Percentiles rank a stretch among this genome's conserved stretches.
Evolutionary conservation across 2,888 invertebrate species (phyloP).

Genomic region (Hedychridium roseum): DNA sequence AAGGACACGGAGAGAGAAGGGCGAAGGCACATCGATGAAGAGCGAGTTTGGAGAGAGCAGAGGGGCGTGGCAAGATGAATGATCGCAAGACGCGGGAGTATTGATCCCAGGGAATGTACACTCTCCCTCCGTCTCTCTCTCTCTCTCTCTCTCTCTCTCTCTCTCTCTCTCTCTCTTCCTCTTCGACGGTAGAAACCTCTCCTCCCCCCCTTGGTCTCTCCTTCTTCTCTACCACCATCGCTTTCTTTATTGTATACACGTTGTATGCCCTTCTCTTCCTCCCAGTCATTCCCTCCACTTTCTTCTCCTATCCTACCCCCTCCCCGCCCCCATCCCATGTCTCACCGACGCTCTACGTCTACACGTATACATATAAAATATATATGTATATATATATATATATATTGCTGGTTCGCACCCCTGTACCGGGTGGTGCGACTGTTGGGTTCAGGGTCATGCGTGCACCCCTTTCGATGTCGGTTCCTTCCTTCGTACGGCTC

Average conservation of each 20-base stretch:
- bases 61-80: slow-evolving; percentile 65
- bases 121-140: slow-evolving; percentile 39
- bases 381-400: slow-evolving; percentile 4
- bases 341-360: too few species aligned
- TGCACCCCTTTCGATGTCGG: slow-evolving; percentile 45
- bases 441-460: slow-evolving; percentile 61
- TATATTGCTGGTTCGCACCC: slow-evolving; percentile 44
- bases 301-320: too few species aligned
- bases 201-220: too few species aligned
- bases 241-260: too few species aligned
- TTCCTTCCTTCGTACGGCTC: slow-evolving; percentile 28
- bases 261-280: slow-evolving; percentile 24
- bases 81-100: slow-evolving; percentile 64
- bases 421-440: slow-evolving; percentile 52
- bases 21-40: slow-evolving; percentile 30
- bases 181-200: slow-evolving; percentile 29
- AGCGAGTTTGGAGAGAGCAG: slow-evolving; percentile 53
- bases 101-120: slow-evolving; percentile 61
- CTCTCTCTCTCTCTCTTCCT: slow-evolving; percentile 22
- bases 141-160: slow-evolving; percentile 39
- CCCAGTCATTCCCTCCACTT: too few species aligned
- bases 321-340: too few species aligned
- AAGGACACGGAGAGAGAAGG: slow-evolving; percentile 29
- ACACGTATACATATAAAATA: neutral
- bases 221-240: too few species aligned